Evolutionary conservation across 2,113 vertebrate genomes (phyloP).

Genomic region (Delphinapterus leucas): DNA sequence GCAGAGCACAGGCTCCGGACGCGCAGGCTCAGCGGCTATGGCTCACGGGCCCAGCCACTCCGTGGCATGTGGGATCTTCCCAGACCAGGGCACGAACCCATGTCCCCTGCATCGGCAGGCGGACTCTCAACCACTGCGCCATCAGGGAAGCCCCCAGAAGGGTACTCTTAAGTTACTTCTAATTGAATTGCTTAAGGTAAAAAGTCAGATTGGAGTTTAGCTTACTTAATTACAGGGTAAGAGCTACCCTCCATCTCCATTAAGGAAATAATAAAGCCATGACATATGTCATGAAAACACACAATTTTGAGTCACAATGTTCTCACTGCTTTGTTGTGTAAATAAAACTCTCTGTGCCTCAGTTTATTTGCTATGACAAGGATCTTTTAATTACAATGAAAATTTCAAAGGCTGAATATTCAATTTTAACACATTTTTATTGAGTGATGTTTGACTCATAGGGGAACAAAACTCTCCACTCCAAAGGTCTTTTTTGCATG

Average conservation of each 20-base stretch:
- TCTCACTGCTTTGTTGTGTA: background rate
- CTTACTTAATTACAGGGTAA: background rate
- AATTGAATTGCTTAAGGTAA: background rate
- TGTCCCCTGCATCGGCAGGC: too few species aligned
- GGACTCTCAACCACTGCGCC: too few species aligned
- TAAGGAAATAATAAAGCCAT: background rate
- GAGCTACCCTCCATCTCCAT: background rate
- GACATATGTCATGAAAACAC: background rate
- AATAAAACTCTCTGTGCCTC: background rate
- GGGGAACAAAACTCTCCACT: background rate
- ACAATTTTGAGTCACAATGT: background rate
- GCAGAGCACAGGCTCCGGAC: too few species aligned
- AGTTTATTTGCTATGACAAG: background rate
- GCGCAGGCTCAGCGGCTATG: too few species aligned
- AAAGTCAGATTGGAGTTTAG: background rate
- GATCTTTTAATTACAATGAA: background rate
- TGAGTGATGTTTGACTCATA: background rate
- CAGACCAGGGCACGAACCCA: too few species aligned
- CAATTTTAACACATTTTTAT: background rate
- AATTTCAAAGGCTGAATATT: background rate
- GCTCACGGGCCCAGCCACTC: too few species aligned
- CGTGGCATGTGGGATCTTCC: too few species aligned
- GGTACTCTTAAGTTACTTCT: background rate
- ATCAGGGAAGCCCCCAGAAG: too few species aligned
- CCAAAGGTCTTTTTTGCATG: background rate